A percentile compares a stretch with the other conserved stretches of the same genome.
These are phyloP conservation scores for Haemorhous mexicanus DNA, from an alignment of 2,113 vertebrate genomes.

Conservation along the genomic window DNA sequence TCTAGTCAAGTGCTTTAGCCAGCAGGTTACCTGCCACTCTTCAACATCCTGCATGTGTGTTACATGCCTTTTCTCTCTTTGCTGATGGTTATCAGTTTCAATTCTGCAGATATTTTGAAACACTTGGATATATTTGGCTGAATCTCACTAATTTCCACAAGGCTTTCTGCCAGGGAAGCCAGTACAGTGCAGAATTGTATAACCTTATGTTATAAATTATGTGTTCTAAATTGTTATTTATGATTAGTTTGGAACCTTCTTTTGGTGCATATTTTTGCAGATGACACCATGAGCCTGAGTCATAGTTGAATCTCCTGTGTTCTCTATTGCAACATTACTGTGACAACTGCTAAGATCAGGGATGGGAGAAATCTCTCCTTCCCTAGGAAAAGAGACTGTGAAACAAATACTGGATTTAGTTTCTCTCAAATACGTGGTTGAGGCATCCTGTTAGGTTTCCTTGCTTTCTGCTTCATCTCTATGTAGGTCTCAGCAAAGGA, in stretches of 20 bases:
- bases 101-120: background rate
- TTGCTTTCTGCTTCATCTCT: background rate
- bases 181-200: background rate
- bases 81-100: background rate
- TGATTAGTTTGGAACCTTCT: background rate
- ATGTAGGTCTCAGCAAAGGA: conserved; percentile 3
- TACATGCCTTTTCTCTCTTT: background rate
- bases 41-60: background rate
- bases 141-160: background rate
- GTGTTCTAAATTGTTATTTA: background rate
- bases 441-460: conserved; percentile 6
- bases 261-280: background rate
- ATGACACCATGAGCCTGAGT: background rate
- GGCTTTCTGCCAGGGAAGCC: background rate
- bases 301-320: background rate
- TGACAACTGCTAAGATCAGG: conserved; percentile 6
- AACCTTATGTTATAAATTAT: background rate
- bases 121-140: background rate
- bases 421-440: background rate
- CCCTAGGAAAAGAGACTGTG: background rate
- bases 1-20: background rate
- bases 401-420: conserved; percentile 16
- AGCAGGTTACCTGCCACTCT: background rate
- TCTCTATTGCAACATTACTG: background rate
- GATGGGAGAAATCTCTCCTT: background rate